Evolutionary conservation across 1,140 invertebrate genomes (phyloP), one percentile per base, ranked within the genome.

Genomic region (Tigriopus japonicus): DNA sequence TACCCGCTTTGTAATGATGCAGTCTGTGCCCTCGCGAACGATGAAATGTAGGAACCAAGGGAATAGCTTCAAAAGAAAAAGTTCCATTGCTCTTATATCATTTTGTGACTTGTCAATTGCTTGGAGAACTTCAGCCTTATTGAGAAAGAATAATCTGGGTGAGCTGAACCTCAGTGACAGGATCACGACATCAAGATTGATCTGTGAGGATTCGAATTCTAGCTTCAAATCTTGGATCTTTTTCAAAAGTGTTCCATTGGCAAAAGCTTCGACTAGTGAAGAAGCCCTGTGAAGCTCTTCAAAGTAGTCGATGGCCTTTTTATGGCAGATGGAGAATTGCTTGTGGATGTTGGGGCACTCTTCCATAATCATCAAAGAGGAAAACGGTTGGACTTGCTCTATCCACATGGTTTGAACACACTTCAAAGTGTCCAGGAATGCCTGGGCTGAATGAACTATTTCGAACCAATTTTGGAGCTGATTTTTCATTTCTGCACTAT

Each of bases 111-210:
- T 15, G 15, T 41, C 24, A 14, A 58, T 15, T 23, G 42, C 14
- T 1, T n/a, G 17, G 6, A 58, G 40, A 13, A 58, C 14, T 15
- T 58, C 55, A 17, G 21, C 24, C 15, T 58, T 41, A 24, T 9
- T 42, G 3, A 58, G 15, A n/a, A 58, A 58, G 40, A 58, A 58
- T 17, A 58, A 24, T 42, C 55, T 51, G 28, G 55, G 41, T 19
- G 55, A 58, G 42, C 15, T 17, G 3, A 42, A 42, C 23, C 55
- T 58, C 10, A 49, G 21, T 2, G 45, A 49, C 3, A 5, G 21
- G 45, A 49, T 15, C 45, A 49, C 45, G n/a, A 21, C n/a, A 17
- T 17, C 45, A 6, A 49, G 45, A 49, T 17, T 15, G 45, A 15
- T 49, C n/a, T 49, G n/a, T 10, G 12, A 17, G 3, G n/a, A 15